Conservation (phyloP, 1,140 invertebrate species). For the Olivierus martensii region DNA sequence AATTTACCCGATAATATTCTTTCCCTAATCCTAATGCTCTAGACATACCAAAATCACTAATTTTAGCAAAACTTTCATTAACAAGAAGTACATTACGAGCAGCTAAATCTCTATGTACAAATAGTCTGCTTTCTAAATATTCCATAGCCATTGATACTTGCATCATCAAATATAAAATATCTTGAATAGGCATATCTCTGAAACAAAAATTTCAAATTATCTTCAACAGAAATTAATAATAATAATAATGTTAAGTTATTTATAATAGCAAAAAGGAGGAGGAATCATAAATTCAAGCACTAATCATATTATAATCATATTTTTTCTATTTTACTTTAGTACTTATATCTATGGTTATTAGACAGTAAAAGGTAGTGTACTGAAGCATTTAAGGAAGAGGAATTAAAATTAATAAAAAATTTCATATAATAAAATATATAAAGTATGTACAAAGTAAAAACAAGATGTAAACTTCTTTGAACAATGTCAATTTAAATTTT, state of each 20-base stretch:
- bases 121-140: conserved; percentile 34
- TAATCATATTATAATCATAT: too few relatives aligned
- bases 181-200: conserved; percentile 15
- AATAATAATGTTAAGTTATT: not conserved
- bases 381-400: too few relatives aligned
- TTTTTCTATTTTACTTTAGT: too few relatives aligned
- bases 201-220: conserved; percentile 2
- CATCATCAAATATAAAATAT: conserved; percentile 22
- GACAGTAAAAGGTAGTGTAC: too few relatives aligned
- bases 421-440: too few relatives aligned
- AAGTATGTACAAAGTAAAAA: too few relatives aligned
- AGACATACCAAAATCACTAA: conserved; percentile 24
- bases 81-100: conserved; percentile 37
- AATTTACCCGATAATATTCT: conserved; percentile 25
- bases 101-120: conserved; percentile 30
- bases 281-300: too few relatives aligned
- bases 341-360: too few relatives aligned
- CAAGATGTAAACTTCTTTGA: too few relatives aligned
- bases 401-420: too few relatives aligned
- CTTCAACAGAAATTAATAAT: not conserved
- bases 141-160: conserved; percentile 37
- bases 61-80: conserved; percentile 27
- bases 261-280: too few relatives aligned
- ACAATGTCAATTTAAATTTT: too few relatives aligned
- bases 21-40: conserved; percentile 22